These are phyloP conservation scores for Zosterops pallidus DNA, from an alignment of 2,113 vertebrate genomes.

Conservation along the genomic window DNA sequence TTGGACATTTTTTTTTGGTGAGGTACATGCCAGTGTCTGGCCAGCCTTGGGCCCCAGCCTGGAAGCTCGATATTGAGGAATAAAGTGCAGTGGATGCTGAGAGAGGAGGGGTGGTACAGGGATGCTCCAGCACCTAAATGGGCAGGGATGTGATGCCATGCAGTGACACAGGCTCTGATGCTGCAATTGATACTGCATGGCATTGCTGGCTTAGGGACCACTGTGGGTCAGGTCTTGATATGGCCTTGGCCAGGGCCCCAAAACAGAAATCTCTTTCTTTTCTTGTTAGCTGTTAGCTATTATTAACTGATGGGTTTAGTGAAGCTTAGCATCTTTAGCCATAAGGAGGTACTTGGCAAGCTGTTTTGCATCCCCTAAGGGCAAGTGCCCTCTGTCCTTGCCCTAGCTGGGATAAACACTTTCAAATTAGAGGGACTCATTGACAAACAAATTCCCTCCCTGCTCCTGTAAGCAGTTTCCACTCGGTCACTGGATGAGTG, in stretches of 20 bases:
- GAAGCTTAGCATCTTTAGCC: background rate
- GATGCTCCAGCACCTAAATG: fast-evolving
- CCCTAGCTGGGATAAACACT: background rate
- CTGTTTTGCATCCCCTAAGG: background rate
- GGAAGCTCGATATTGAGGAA: fast-evolving
- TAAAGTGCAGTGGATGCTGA: background rate
- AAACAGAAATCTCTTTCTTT: background rate
- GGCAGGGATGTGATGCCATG: background rate
- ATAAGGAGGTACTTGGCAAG: background rate
- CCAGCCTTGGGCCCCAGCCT: background rate
- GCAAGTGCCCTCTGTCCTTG: background rate
- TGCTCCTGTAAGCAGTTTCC: background rate
- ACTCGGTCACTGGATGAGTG: fast-evolving
- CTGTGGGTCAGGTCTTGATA: background rate
- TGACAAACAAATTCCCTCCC: background rate
- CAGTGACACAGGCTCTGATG: background rate
- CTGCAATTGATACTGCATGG: background rate
- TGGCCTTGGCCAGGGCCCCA: background rate
- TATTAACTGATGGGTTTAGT: background rate
- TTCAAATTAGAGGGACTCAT: background rate
- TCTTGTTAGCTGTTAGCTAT: background rate
- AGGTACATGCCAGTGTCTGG: background rate
- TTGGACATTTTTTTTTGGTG: background rate
- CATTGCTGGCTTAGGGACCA: background rate
- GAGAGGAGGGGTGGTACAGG: background rate